Evolutionary conservation across 2,888 invertebrate species (phyloP), one percentile per base, ranked within the genome.

Genomic region (Cryptus armator): DNA sequence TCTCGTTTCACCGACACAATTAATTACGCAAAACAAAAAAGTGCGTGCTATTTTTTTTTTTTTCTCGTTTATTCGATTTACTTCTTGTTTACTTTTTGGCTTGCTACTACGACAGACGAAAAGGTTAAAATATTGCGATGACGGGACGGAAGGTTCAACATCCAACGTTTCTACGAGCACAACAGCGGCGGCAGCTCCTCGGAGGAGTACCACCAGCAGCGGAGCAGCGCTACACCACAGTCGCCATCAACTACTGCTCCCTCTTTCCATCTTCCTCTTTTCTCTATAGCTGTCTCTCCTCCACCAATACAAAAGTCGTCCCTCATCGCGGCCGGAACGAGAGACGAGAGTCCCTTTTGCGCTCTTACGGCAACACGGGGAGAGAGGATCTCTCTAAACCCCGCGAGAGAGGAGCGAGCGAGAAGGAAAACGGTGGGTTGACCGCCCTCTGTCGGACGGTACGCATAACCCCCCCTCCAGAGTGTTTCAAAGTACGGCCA

Each of bases 401-500:
- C 19, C 6, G 46, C 19, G 66, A 67, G 78, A 48, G 78, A 32
- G 48, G 72, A 51, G 74, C n/a, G 83, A 74, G 68, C 68, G 62
- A 66, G 74, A 53, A 37, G 14, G 51, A n/a, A 59, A 64, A 74
- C 77, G 53, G 67, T 59, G 68, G 46, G 67, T 56, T 67, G 46
- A 37, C 16, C 81, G 86, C 80, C 85, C 87, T 87, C 84, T 86
- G 66, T 81, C 84, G 84, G 75, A 78, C 86, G 59, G 56, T 59
- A 64, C 59, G 83, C 67, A 75, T 68, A 86, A 86, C 86, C 72
- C 75, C 66, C 14, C 16, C 14, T 9, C n/a, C 14, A n/a, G 71
- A 37, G 51, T 51, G 51, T 86, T 89, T 90, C 88, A 89, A 90
- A 90, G 89, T 81, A 64, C 83, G 90, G 90, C 90, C 91, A 90